Conservation (phyloP, 92 coral and sea anemone genomes). For the Epizoanthus scotinus region DNA sequence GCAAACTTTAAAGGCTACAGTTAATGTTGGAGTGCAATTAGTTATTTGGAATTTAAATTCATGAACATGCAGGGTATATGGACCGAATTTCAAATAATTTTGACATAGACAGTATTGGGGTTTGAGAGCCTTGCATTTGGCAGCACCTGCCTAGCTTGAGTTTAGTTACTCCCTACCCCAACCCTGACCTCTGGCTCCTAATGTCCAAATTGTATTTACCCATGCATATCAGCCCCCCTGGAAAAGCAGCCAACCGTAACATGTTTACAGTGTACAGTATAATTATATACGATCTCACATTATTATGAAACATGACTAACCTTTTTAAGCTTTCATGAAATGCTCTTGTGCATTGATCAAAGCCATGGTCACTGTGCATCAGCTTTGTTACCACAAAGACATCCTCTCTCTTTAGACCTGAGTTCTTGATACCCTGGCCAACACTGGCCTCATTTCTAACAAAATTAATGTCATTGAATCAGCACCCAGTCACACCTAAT, state of each 20-base stretch:
- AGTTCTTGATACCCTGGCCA: constrained; percentile 73
- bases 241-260: not conserved
- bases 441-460: constrained; percentile 83
- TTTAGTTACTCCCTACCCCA: too few relatives aligned
- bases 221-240: not conserved
- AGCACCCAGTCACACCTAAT: not conserved
- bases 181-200: too few relatives aligned
- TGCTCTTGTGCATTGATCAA: constrained; percentile 63
- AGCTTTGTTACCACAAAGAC: constrained; percentile 74
- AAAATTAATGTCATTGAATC: not conserved
- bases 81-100: too few relatives aligned
- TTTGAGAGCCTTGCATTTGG: too few relatives aligned
- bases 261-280: not conserved
- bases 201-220: too few relatives aligned
- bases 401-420: constrained; percentile 81
- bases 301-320: constrained; percentile 45
- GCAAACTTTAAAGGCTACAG: too few relatives aligned
- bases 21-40: too few relatives aligned
- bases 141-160: too few relatives aligned
- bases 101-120: too few relatives aligned
- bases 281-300: not conserved
- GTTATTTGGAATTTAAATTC: too few relatives aligned
- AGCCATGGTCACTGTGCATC: constrained; percentile 57
- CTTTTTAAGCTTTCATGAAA: constrained; percentile 65
- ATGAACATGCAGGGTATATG: too few relatives aligned